Base-by-base conservation (phyloP, 2,113 vertebrate genomes). In the Chaenogobius annularis region DNA sequence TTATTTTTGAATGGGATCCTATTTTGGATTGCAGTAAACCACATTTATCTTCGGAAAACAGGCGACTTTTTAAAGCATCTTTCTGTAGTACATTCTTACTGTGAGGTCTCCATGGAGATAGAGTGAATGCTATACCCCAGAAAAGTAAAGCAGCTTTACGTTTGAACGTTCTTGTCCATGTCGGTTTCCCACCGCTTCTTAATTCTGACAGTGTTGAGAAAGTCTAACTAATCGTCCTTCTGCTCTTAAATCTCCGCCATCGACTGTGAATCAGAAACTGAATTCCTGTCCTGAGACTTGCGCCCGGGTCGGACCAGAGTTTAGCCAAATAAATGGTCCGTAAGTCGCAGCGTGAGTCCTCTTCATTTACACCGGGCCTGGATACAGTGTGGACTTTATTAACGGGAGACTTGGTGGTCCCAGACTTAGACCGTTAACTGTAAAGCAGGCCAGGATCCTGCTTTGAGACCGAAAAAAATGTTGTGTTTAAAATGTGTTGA, bases 401-500 rank as follows among this genome's bases (percentile, higher is more conserved):
- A 66, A 3, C 5, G 8, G 10, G 15, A 66, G 40, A 66, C 64
- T 23, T 44, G 40, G 64, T 66, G 64, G 64, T 66, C 69, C 35
- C 44, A 8, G 4, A 17, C 26, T 69, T 31, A 11, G 3, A 10
- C 6, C 19, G 10, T 14, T 44, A 47, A 69, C 26, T 58, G 64
- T 61, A 14, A 71, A 20, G 59, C 22, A 59, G n/a, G 37, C 40
- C 59, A 62, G 59, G 37, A 63, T 40, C 23, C 19, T 35, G 61
- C 50, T 0, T 14, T 37, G 61, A 63, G 43, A 35, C 65, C 78
- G 72, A 4, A 31, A 13, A 67, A 63, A 20, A 31, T 61, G 80
- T 73, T 79, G 74, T 70, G 78, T 78, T 77, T 78, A 43, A 84
- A 78, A 77, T 0, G 77, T 78, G 79, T 80, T 54, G 63, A 74